phyloP scores from a whole-genome alignment of 1,140 invertebrate species.

The Hyles euphorbiae region DNA sequence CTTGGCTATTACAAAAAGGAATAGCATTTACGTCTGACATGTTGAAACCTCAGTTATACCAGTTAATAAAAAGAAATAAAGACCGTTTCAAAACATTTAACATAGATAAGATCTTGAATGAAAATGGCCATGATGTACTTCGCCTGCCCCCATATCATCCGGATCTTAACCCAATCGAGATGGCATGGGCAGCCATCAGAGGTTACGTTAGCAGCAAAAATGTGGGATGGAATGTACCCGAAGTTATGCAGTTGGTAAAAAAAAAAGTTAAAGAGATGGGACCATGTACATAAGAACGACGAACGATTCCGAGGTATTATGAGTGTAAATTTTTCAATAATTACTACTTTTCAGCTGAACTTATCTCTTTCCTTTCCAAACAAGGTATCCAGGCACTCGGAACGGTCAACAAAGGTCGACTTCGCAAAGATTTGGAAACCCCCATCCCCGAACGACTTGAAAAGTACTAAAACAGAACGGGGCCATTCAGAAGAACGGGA shows the following conservation, averaged over 20 bases:
- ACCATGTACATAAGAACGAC: too few species aligned
- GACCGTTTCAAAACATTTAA: background rate
- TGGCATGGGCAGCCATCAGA: conserved; percentile 2
- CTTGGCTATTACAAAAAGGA: background rate
- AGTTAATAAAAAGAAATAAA: conserved; percentile 1
- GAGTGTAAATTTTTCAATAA: too few species aligned
- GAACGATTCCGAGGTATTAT: too few species aligned
- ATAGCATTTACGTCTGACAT: background rate
- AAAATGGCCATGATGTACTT: background rate
- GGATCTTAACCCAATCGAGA: conserved; percentile 7
- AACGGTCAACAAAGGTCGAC: too few species aligned
- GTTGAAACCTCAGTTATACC: background rate
- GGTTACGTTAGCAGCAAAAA: conserved; percentile 1
- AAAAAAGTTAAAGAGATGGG: conserved; percentile 5
- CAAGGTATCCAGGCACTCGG: too few species aligned
- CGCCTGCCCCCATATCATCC: conserved; percentile 3
- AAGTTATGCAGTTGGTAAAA: conserved; percentile 3
- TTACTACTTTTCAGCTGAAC: too few species aligned
- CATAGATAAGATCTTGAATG: conserved; percentile 1
- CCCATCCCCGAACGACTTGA: too few species aligned
- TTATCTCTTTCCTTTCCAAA: too few species aligned
- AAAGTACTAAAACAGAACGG: too few species aligned
- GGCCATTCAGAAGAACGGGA: too few species aligned
- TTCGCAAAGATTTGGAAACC: too few species aligned
- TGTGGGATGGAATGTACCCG: background rate